Percentiles rank a stretch among this genome's conserved stretches.
phyloP scores from a whole-genome alignment of 2,113 vertebrate species.

The Gymnobelideus leadbeateri region DNA sequence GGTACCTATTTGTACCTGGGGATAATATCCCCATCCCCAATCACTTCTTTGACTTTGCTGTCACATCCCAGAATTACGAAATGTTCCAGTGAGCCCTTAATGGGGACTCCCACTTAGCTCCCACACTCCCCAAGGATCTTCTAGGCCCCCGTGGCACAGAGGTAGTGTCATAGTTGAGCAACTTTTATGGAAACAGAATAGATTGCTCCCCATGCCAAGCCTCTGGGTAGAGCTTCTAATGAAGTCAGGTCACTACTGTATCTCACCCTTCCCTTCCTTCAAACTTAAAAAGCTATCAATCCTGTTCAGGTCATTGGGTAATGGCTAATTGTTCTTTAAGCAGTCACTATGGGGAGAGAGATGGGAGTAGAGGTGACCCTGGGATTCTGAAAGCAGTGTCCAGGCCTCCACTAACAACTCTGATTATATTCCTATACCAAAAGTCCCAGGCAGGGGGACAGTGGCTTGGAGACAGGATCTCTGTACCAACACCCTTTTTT shows the following conservation, averaged over 20 bases:
- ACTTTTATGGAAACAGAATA: not conserved
- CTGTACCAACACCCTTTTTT: not conserved
- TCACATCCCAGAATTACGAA: not conserved
- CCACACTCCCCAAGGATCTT: not conserved
- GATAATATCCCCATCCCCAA: not conserved
- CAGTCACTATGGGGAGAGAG: not conserved
- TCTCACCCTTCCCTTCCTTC: not conserved
- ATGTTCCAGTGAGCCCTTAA: not conserved
- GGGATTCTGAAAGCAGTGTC: not conserved
- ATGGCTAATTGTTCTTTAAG: not conserved
- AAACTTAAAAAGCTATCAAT: not conserved
- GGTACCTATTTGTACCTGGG: not conserved
- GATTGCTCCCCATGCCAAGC: not conserved
- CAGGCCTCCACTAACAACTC: not conserved
- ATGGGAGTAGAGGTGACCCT: not conserved
- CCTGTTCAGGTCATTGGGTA: not conserved
- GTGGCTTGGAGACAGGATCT: not conserved
- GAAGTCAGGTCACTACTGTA: not conserved
- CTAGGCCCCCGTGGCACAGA: not conserved
- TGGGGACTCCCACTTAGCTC: not conserved
- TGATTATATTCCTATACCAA: not conserved
- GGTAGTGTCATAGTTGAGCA: not conserved
- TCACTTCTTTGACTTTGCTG: not conserved
- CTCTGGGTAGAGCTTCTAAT: not conserved
- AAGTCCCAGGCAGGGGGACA: not conserved